Evolutionary conservation across 2,113 vertebrate genomes (phyloP).

Genomic region (Grammomys surdaster): DNA sequence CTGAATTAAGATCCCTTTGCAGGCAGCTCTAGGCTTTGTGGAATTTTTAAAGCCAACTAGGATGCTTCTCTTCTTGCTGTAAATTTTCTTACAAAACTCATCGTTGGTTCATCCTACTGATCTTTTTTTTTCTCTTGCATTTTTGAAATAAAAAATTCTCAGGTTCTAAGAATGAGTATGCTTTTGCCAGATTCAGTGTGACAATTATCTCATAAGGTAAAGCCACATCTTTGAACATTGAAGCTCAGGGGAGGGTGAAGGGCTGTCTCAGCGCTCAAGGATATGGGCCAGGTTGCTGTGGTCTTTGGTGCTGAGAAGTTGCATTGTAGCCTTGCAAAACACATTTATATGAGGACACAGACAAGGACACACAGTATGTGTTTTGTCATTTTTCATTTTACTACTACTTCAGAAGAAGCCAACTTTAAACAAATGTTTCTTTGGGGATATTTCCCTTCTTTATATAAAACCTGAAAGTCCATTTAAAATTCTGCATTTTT

Average conservation of each 20-base stretch:
- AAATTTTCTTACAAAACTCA: slow-evolving; percentile 72
- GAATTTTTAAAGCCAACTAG: neutral
- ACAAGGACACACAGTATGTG: neutral
- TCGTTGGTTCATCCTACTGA: slow-evolving; percentile 66
- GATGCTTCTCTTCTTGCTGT: slow-evolving; percentile 55
- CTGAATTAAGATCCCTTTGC: too few species aligned
- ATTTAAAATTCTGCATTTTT: slow-evolving; percentile 70
- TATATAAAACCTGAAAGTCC: slow-evolving; percentile 58
- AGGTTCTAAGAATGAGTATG: slow-evolving; percentile 74
- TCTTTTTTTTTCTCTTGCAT: neutral
- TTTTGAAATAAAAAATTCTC: slow-evolving; percentile 51
- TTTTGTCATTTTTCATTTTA: slow-evolving; percentile 68
- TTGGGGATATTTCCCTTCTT: slow-evolving; percentile 58
- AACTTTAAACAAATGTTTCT: slow-evolving; percentile 68
- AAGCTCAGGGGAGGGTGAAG: slow-evolving; percentile 64
- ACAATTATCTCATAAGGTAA: slow-evolving; percentile 73
- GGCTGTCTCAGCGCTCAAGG: slow-evolving; percentile 61
- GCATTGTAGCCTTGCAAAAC: slow-evolving; percentile 69
- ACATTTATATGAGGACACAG: slow-evolving; percentile 58
- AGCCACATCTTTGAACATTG: slow-evolving; percentile 70
- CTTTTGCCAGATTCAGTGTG: slow-evolving; percentile 51
- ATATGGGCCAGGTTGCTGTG: neutral
- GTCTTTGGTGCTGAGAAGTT: slow-evolving; percentile 65
- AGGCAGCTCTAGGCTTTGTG: neutral
- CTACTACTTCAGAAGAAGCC: slow-evolving; percentile 60